These are phyloP conservation scores for Cephus spinipes DNA, from an alignment of 2,888 invertebrate genomes.

Conservation along the genomic window DNA sequence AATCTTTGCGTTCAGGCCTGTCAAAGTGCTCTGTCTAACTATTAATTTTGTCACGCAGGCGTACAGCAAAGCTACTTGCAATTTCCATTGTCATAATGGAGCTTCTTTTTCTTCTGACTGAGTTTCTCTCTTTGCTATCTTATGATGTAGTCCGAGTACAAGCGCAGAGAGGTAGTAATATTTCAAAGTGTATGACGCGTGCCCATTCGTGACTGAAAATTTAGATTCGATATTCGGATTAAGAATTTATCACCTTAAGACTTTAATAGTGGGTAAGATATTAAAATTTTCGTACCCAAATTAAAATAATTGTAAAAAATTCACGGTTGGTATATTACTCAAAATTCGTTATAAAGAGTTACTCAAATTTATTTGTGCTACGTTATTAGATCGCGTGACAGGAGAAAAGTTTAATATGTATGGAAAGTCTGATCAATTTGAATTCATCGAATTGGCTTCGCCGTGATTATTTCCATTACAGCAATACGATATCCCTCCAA, in stretches of 20 bases:
- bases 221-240: not conserved
- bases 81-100: not conserved
- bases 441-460: not conserved
- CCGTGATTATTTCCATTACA: constrained; percentile 10
- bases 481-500: constrained; percentile 48
- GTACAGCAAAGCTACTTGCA: not conserved
- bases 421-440: not conserved
- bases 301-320: not conserved
- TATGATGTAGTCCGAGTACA: not conserved
- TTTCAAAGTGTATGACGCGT: not conserved
- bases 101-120: not conserved
- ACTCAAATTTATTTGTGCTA: not conserved
- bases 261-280: not conserved
- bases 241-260: not conserved
- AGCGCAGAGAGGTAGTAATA: not conserved
- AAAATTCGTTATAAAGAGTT: not conserved
- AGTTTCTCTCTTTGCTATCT: not conserved
- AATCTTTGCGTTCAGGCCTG: not conserved
- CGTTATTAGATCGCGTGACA: not conserved
- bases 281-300: not conserved
- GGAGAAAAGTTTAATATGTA: not conserved
- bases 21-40: not conserved
- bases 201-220: not conserved
- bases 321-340: not conserved
- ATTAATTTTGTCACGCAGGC: not conserved